Evolutionary conservation across 2,888 invertebrate species (phyloP).

Genomic region (Trichopria drosophilae): DNA sequence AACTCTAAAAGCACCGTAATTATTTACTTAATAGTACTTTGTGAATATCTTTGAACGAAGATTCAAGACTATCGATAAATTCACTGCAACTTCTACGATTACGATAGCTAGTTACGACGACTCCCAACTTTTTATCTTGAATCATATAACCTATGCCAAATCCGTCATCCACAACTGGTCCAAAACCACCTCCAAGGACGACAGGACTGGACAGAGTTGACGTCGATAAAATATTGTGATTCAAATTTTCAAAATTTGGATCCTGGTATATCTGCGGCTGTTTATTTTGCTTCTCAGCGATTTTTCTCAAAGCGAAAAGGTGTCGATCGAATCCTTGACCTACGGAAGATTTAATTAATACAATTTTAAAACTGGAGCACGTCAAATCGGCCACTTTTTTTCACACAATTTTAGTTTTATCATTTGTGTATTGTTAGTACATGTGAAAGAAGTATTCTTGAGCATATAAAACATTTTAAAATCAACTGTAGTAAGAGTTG

Average conservation of each 20-base stretch:
- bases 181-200: constrained; percentile 89
- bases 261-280: constrained; percentile 73
- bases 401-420: too few relatives aligned
- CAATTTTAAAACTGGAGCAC: too few relatives aligned
- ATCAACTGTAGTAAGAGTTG: too few relatives aligned
- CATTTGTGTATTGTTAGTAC: too few relatives aligned
- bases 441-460: too few relatives aligned
- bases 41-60: constrained; percentile 73
- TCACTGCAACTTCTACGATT: constrained; percentile 70
- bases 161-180: constrained; percentile 88
- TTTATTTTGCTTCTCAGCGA: constrained; percentile 65
- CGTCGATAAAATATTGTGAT: constrained; percentile 90
- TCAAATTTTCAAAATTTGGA: constrained; percentile 75
- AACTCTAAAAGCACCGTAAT: constrained; percentile 11
- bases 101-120: constrained; percentile 80
- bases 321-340: constrained; percentile 97
- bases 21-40: constrained; percentile 48
- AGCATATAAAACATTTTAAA: too few relatives aligned
- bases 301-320: constrained; percentile 80
- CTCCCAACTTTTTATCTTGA: constrained; percentile 78
- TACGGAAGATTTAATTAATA: constrained; percentile 52
- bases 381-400: too few relatives aligned
- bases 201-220: constrained; percentile 89
- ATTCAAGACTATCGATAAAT: constrained; percentile 71
- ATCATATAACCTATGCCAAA: constrained; percentile 94